Base-by-base conservation (phyloP, 1,140 invertebrate genomes). In the Neuroterus valhalla region DNA sequence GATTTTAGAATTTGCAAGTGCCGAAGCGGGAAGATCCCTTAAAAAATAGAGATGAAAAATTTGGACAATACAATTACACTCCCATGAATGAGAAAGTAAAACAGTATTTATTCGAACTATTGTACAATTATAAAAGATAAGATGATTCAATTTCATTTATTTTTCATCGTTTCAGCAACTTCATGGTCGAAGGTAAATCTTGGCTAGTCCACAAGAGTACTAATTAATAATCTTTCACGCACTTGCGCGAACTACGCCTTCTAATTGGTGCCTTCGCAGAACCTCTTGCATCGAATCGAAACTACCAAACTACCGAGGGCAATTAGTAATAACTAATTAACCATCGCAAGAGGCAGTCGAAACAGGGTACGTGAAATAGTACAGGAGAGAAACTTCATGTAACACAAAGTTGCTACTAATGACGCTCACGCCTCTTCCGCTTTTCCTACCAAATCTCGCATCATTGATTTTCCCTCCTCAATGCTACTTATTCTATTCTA, bases 241-340 rank as follows among this genome's bases (percentile, higher is more conserved):
- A 62, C 55, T 62, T 62, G 31, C 26, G 31, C 55, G 4, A 62
- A 62, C 55, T 62, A 14, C 23, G 55, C 26, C 55, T 62, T 62
- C 55, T 26, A 31, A 11, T 62, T 62, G 55, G 55, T 62, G 55
- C 55, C 55, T 62, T 62, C 21, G 55, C 15, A 6, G 55, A 62
- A 62, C 55, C 26, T 62, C 21, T 23, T 38, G 31, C 55, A 62
- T 62, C 31, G 55, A 70, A 70, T 48, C 38, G 69, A 70, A 70
- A 70, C 69, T 70, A 70, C 69, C 48, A 42, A 70, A 70, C 69
- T 55, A 70, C 48, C 50, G 17, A 46, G 44, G 42, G 48, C 69
- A 70, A 70, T 70, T 70, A 70, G 69, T 45, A 50, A 70, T 70
- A 70, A 70, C 69, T 70, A 70, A 70, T 70, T 70, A 70, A 23